Conservation (phyloP, 1,140 invertebrate species). For the Streblospio benedicti region DNA sequence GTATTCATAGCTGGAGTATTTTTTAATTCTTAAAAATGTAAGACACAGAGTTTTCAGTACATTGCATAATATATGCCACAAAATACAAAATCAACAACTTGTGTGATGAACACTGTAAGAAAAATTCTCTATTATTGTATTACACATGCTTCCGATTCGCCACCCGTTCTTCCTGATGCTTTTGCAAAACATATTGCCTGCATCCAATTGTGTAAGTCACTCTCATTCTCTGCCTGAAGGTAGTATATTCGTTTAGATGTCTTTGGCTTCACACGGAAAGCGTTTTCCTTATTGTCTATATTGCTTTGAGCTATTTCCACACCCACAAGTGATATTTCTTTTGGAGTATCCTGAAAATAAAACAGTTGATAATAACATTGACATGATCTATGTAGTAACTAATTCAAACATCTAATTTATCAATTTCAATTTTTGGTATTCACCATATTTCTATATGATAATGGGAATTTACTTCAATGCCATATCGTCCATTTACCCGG, state of each 20-base stretch:
- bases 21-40: too few species aligned
- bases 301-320: conserved; percentile 40
- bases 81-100: too few species aligned
- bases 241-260: conserved; percentile 38
- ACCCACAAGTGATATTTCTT: conserved; percentile 26
- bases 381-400: too few species aligned
- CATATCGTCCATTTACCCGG: too few species aligned
- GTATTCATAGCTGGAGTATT: too few species aligned
- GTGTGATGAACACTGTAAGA: too few species aligned
- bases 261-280: conserved; percentile 39
- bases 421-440: too few species aligned
- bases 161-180: conserved; percentile 33
- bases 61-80: too few species aligned
- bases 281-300: conserved; percentile 39
- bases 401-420: too few species aligned
- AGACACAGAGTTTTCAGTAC: too few species aligned
- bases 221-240: conserved; percentile 39
- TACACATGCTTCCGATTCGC: conserved; percentile 39
- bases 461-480: too few species aligned
- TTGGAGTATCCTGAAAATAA: conserved; percentile 5
- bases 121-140: conserved; percentile 30
- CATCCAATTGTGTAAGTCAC: conserved; percentile 42
- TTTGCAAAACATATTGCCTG: conserved; percentile 45
- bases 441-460: too few species aligned
- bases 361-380: conserved; percentile 8